Conservation (phyloP, 2,888 invertebrate genomes). For the Nomada hirtipes region DNA sequence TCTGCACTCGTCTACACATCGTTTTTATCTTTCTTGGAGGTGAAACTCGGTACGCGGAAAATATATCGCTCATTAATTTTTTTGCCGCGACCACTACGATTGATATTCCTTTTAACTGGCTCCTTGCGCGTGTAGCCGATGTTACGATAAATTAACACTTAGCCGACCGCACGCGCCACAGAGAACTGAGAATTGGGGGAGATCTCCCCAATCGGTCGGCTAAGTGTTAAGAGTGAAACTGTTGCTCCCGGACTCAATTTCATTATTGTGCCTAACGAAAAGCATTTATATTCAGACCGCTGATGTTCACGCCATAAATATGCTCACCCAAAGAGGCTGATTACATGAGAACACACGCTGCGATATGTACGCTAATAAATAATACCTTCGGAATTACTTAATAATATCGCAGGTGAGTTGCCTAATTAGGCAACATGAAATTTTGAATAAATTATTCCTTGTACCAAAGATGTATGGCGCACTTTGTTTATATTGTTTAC, state of each 20-base stretch:
- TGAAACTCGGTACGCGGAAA: constrained; percentile 29
- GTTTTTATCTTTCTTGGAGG: constrained; percentile 1
- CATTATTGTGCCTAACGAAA: neutral
- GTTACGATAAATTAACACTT: neutral
- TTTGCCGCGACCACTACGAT: constrained; percentile 22
- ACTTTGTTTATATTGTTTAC: too few relatives aligned
- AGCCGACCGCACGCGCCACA: too few relatives aligned
- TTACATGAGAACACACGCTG: too few relatives aligned
- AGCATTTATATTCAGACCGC: neutral
- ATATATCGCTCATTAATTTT: constrained; percentile 54
- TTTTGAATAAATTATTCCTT: too few relatives aligned
- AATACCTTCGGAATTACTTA: too few relatives aligned
- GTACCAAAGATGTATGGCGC: too few relatives aligned
- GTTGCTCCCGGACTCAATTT: neutral
- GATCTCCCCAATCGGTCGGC: too few relatives aligned
- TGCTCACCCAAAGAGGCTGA: too few relatives aligned
- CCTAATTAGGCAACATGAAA: too few relatives aligned
- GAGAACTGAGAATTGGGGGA: too few relatives aligned
- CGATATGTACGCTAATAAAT: too few relatives aligned
- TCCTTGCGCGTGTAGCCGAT: neutral
- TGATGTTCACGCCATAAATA: neutral
- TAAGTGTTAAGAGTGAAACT: neutral
- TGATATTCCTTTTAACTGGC: constrained; percentile 1
- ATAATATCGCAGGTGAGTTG: too few relatives aligned
- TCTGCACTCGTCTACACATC: constrained; percentile 23